Evolutionary conservation across 2,113 vertebrate species (phyloP), one percentile per base, ranked within the genome.

Genomic region (Antechinus stuartii): DNA sequence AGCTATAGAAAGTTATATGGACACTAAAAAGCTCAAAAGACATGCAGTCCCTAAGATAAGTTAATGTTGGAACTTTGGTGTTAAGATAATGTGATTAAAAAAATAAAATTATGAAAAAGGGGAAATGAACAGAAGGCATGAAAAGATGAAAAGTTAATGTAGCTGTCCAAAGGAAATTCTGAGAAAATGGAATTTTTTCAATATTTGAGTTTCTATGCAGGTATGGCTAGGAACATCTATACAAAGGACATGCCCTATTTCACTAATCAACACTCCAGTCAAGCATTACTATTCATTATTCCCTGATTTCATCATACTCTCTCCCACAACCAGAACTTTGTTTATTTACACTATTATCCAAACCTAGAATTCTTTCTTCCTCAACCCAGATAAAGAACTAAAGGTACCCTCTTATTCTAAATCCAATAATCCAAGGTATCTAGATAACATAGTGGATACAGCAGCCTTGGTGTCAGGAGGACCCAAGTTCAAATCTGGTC

Each of bases 61-160:
- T 46, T 0, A 19, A 94, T 92, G 52, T 35, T 53, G 30, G 14
- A 94, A 76, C 94, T 92, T 89, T 95, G 94, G 93, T 76, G 68
- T 1, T 10, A 76, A 94, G 96, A 94, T 14, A 35, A 92, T 6
- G 93, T 14, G 93, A n/a, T 11, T 2, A 23, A 93, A 35, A 92
- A 92, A 95, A 47, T 35, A 94, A 96, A 96, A 95, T 53, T 10
- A 94, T 35, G 54, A 90, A 26, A 92, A 92, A 49, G 46, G 91
- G 93, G 35, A 94, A 95, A 94, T 27, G 0, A 30, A 26, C 55
- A 46, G 22, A 8, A 4, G 0, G 35, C 47, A 92, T 7, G 4
- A 10, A 76, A 76, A 16, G 23, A 54, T 16, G 47, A 23, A 8
- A 91, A 27, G 49, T 56, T 1, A 93, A 84, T 42, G n/a, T 42